These are phyloP conservation scores for Phocoena sinus DNA, from an alignment of 2,113 vertebrate species.

Conservation along the genomic window DNA sequence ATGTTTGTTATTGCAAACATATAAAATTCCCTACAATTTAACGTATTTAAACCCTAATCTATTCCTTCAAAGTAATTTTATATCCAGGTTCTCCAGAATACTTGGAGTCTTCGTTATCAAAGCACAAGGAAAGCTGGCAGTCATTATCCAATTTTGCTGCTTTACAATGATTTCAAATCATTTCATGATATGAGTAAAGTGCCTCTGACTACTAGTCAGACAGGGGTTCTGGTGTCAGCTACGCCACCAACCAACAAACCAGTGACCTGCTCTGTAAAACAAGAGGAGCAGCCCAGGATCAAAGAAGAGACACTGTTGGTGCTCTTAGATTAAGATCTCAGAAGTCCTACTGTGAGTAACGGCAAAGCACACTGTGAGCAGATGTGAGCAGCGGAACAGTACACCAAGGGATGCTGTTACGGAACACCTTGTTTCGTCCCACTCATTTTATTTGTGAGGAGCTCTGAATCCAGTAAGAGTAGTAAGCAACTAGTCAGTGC, in stretches of 20 bases:
- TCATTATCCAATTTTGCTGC: slow-evolving; percentile 36
- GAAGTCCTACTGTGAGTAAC: not conserved
- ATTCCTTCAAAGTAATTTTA: not conserved
- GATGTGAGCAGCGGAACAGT: not conserved
- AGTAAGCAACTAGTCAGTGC: not conserved
- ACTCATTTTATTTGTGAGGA: not conserved
- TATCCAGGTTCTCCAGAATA: not conserved
- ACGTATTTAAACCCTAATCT: slow-evolving; percentile 32
- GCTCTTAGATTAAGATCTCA: not conserved
- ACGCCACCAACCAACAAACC: not conserved
- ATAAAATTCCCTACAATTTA: slow-evolving; percentile 12
- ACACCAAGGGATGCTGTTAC: not conserved
- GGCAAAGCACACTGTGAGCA: not conserved
- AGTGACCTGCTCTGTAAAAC: not conserved
- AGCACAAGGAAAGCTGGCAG: slow-evolving; percentile 60
- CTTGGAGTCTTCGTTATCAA: not conserved
- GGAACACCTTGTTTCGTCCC: not conserved
- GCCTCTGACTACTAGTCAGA: not conserved
- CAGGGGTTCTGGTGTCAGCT: not conserved
- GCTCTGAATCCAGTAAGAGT: not conserved
- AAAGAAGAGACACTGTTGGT: not conserved
- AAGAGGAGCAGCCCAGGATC: not conserved
- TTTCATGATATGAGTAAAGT: slow-evolving; percentile 18
- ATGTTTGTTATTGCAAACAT: not conserved
- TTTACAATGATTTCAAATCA: not conserved